Base-by-base conservation (phyloP, 1,140 invertebrate species). In the Centruroides vittatus region DNA sequence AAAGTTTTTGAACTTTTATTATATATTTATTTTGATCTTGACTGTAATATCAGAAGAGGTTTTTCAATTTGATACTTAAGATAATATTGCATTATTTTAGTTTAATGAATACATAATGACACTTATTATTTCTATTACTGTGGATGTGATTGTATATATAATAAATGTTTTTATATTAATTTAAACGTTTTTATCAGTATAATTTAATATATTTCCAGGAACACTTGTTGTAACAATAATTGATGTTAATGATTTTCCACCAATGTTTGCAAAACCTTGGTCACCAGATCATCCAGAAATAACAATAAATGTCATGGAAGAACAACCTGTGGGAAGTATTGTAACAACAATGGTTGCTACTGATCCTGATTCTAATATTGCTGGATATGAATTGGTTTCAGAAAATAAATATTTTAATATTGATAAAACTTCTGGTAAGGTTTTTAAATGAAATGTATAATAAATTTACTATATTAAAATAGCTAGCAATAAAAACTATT, bases 211-310 rank as follows among this genome's bases (percentile, higher is more conserved):
- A 41, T 41, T 41, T 41, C 41, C 71, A 83, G 88, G 89, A 36
- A 81, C 84, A 57, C 73, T 94, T 5, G 84, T 92, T 60, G 84
- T 95, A 35, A 89, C 84, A 3, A 86, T 95, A 52, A 84, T 91
- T 47, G 90, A 93, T 71, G 84, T 82, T 13, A 86, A 86, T 70
- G 81, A 82, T 64, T 77, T 79, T 62, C 73, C 81, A 4, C 84
- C 84, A 9, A 73, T 75, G 62, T 88, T 89, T 67, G 70, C 77
- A 58, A 76, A 80, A 55, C 85, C 86, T 0, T 87, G 86, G 85
- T 86, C 83, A 1, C 78, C 79, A 5, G 67, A 81, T 81, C 68
- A 82, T 82, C 6, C 78, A 74, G 53, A 86, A 85, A 70, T 78
- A 75, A 61, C 79, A 83, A 69, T 82, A 1, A 70, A 83, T 65